Conservation (phyloP, 2,888 invertebrate species). For the Blastobasis lacticolella region DNA sequence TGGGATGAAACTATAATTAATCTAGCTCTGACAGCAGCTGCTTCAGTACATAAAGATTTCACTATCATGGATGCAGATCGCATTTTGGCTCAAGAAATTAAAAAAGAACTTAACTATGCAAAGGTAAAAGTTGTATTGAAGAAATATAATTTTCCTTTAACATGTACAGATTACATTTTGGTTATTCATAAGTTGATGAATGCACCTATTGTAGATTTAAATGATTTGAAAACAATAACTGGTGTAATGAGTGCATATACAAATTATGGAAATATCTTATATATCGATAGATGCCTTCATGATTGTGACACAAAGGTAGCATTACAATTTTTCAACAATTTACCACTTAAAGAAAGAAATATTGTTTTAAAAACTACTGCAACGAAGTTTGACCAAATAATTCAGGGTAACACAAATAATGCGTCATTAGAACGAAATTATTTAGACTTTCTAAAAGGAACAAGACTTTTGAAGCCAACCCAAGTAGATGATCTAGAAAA, state of each 20-base stretch:
- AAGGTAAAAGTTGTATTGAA: conserved; percentile 61
- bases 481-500: conserved; percentile 46
- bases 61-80: conserved; percentile 50
- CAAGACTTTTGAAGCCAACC: conserved; percentile 33
- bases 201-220: conserved; percentile 37
- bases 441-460: conserved; percentile 62
- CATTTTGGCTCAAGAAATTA: conserved; percentile 48
- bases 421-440: conserved; percentile 51
- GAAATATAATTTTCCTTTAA: conserved; percentile 60
- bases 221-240: conserved; percentile 51
- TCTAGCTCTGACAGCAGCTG: conserved; percentile 46
- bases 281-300: conserved; percentile 51
- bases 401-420: conserved; percentile 31
- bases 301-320: conserved; percentile 52
- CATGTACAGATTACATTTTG: conserved; percentile 50
- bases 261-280: conserved; percentile 47
- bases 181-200: conserved; percentile 55
- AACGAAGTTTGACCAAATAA: conserved; percentile 57
- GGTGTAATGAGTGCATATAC: conserved; percentile 40
- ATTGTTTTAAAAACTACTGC: conserved; percentile 42
- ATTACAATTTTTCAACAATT: conserved; percentile 44
- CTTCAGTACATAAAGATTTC: conserved; percentile 47
- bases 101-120: conserved; percentile 58
- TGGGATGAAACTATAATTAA: conserved; percentile 48
- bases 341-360: conserved; percentile 39